phyloP scores from a whole-genome alignment of 2,888 invertebrate genomes.

The Plagodis pulveraria region DNA sequence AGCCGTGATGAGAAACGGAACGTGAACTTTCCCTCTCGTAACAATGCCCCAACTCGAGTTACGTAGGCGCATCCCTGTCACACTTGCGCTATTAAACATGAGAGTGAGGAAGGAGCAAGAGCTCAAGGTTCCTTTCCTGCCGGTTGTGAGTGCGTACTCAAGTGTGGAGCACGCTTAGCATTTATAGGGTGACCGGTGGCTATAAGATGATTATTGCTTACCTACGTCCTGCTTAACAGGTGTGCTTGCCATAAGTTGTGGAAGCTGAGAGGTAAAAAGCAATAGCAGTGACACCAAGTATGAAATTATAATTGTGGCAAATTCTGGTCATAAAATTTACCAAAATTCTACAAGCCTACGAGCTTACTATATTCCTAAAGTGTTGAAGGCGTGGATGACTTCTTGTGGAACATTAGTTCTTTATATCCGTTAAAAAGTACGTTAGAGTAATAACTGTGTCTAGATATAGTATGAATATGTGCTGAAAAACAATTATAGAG shows the following conservation, averaged over 20 bases:
- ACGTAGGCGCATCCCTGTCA: slow-evolving; percentile 56
- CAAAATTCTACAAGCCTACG: no score
- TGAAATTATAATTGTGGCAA: no score
- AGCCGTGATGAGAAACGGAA: slow-evolving; percentile 78
- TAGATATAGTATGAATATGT: no score
- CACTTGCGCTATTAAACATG: slow-evolving; percentile 43
- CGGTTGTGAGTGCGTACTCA: slow-evolving; percentile 18
- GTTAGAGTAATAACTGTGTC: no score
- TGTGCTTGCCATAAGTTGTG: neutral
- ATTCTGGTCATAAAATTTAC: no score
- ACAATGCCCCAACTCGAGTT: slow-evolving; percentile 70
- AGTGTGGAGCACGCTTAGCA: slow-evolving; percentile 24
- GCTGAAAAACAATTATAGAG: no score
- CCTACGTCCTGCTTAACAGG: slow-evolving; percentile 6
- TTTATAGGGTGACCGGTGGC: slow-evolving; percentile 26
- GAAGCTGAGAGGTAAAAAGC: neutral
- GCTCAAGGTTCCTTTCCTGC: slow-evolving; percentile 17
- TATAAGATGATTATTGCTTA: slow-evolving; percentile 28
- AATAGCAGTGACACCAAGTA: no score
- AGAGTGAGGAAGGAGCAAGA: slow-evolving; percentile 32
- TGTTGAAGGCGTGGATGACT: no score
- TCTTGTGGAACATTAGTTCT: no score
- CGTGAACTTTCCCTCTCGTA: slow-evolving; percentile 82
- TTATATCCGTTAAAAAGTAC: no score
- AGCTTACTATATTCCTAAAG: no score